Conservation (phyloP, 2,797 vertebrate species). For the Kryptopterus vitreolus region DNA sequence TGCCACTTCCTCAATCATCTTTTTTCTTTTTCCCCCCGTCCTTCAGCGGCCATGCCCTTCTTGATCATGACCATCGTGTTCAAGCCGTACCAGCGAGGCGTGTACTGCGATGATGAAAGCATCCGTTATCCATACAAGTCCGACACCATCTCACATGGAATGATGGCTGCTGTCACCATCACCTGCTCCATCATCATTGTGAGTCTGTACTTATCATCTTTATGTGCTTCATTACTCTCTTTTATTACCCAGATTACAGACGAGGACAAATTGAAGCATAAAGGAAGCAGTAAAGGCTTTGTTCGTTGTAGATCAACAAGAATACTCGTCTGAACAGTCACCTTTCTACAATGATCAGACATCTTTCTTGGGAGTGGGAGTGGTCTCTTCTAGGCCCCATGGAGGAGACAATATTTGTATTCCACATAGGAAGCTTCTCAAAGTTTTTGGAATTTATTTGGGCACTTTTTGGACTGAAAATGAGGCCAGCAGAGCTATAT, state of each 20-base stretch:
- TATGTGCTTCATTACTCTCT: neutral
- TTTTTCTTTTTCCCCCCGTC: slow-evolving; percentile 11
- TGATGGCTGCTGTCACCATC: slow-evolving; percentile 90
- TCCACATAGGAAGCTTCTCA: no score
- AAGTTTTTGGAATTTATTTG: no score
- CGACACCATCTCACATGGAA: slow-evolving; percentile 89
- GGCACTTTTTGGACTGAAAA: no score
- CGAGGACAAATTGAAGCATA: neutral
- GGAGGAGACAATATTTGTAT: no score
- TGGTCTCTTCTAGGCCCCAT: neutral
- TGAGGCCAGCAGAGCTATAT: no score
- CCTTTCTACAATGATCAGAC: neutral
- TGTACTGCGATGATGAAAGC: slow-evolving; percentile 87
- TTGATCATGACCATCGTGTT: slow-evolving; percentile 83
- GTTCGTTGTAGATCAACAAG: neutral
- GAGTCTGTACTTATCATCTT: slow-evolving; percentile 60
- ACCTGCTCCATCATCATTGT: slow-evolving; percentile 85
- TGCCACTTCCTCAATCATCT: neutral
- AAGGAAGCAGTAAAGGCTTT: neutral
- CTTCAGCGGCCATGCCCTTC: slow-evolving; percentile 84
- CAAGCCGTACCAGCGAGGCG: slow-evolving; percentile 82
- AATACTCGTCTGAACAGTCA: neutral
- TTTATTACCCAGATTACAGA: neutral
- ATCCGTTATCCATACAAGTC: slow-evolving; percentile 87
- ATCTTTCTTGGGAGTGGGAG: neutral